Evolutionary conservation across 2,113 vertebrate species (phyloP).

Genomic region (Trachemys scripta): DNA sequence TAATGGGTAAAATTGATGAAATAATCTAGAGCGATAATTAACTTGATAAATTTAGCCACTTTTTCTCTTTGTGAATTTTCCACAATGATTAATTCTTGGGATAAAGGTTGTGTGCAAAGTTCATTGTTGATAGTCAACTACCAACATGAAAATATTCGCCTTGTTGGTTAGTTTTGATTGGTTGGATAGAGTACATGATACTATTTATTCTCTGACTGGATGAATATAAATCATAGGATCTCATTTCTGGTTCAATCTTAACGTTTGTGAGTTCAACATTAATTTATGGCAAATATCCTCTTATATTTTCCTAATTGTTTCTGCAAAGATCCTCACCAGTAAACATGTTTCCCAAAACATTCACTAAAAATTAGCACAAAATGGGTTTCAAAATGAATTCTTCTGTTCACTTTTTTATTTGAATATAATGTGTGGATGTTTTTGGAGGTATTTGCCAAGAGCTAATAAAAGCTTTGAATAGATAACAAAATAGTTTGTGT

Average conservation of each 20-base stretch:
- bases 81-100: background rate
- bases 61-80: background rate
- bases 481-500: background rate
- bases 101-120: background rate
- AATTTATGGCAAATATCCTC: background rate
- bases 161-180: background rate
- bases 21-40: background rate
- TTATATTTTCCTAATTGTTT: background rate
- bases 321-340: background rate
- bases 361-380: background rate
- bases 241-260: background rate
- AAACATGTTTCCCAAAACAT: background rate
- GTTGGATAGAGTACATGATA: rapidly evolving
- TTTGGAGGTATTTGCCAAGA: background rate
- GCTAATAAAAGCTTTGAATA: background rate
- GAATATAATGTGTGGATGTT: background rate
- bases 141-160: background rate
- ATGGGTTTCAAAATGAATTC: background rate
- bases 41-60: background rate
- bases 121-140: background rate
- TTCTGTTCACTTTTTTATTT: background rate
- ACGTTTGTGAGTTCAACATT: background rate
- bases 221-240: background rate
- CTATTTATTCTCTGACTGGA: background rate
- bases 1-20: background rate